Percentiles rank a stretch among this genome's conserved stretches.
phyloP scores from a whole-genome alignment of 2,113 vertebrate genomes.

The Scortum barcoo region DNA sequence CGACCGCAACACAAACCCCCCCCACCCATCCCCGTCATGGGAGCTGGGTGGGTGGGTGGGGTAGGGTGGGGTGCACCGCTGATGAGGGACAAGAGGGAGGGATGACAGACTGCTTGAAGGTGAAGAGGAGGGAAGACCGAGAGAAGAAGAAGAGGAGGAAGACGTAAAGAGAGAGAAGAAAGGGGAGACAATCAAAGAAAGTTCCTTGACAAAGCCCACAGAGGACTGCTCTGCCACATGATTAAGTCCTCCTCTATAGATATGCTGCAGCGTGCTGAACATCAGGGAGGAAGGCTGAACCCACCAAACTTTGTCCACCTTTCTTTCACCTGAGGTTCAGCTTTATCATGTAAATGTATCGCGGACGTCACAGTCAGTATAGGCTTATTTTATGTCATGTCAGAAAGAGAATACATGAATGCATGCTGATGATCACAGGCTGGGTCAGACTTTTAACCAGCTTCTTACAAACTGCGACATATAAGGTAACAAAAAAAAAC shows the following conservation, averaged over 20 bases:
- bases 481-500: not conserved
- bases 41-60: slow-evolving; percentile 40
- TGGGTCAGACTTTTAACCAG: not conserved
- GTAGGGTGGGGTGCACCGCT: slow-evolving; percentile 21
- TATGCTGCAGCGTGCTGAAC: slow-evolving; percentile 6
- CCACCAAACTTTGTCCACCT: slow-evolving; percentile 28
- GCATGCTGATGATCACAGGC: not conserved
- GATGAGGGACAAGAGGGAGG: slow-evolving; percentile 65
- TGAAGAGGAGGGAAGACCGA: slow-evolving; percentile 54
- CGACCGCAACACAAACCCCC: slow-evolving; percentile 87
- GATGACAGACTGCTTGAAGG: slow-evolving; percentile 70
- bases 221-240: slow-evolving; percentile 86
- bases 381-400: not conserved
- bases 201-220: slow-evolving; percentile 90
- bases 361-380: not conserved
- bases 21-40: slow-evolving; percentile 33
- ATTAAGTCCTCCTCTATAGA: slow-evolving; percentile 28
- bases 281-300: slow-evolving; percentile 14
- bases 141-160: slow-evolving; percentile 35
- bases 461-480: not conserved
- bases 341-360: not conserved
- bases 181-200: slow-evolving; percentile 88
- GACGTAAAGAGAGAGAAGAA: slow-evolving; percentile 62
- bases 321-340: slow-evolving; percentile 17
- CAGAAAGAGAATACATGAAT: not conserved